Conservation (phyloP, 2,113 vertebrate species). For the Sarotherodon lohbergeri region DNA sequence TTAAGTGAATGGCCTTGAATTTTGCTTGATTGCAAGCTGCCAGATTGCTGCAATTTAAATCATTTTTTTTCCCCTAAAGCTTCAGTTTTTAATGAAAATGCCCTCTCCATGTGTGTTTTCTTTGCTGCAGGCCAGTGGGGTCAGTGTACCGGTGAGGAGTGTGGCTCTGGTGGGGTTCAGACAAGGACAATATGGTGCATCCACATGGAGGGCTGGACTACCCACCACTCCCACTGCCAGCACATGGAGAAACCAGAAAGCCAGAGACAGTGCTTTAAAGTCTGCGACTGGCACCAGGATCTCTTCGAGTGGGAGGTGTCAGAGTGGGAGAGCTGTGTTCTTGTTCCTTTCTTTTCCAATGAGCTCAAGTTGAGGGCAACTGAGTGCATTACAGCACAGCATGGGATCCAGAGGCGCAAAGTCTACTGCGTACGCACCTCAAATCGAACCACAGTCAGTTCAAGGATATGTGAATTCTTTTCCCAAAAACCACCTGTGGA, state of each 20-base stretch:
- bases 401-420: conserved; percentile 83
- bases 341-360: conserved; percentile 57
- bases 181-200: conserved; percentile 88
- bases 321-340: conserved; percentile 82
- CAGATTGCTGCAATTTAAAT: conserved; percentile 40
- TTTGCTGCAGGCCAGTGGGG: conserved; percentile 88
- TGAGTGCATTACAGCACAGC: conserved; percentile 87
- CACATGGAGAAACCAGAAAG: conserved; percentile 78
- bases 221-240: conserved; percentile 83
- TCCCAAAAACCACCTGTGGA: conserved; percentile 76
- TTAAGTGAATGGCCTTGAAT: conserved; percentile 47
- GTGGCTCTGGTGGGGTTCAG: conserved; percentile 83
- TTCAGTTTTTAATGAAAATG: conserved; percentile 31
- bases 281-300: conserved; percentile 92
- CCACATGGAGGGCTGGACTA: conserved; percentile 89
- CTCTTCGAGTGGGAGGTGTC: conserved; percentile 91
- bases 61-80: background rate
- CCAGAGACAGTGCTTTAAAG: conserved; percentile 87
- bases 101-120: background rate
- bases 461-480: conserved; percentile 88
- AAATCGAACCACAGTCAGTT: conserved; percentile 77
- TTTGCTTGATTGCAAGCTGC: conserved; percentile 46
- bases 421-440: conserved; percentile 81
- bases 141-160: conserved; percentile 84
- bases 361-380: conserved; percentile 55